Base-by-base conservation (phyloP, 2,888 invertebrate species). In the Neoascia interrupta region DNA sequence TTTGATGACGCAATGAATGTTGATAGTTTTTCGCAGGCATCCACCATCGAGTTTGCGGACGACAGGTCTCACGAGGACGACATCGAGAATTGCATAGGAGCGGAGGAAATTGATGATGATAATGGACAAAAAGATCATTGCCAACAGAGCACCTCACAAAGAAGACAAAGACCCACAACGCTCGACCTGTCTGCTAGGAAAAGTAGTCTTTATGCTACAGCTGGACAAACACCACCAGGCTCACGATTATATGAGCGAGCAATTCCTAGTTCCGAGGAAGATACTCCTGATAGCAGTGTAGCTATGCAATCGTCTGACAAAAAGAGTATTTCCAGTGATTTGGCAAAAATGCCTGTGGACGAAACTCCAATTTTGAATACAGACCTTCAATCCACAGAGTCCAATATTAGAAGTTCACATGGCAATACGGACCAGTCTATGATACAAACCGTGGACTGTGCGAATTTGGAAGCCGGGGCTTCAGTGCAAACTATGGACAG, bases 1-100 rank as follows among this genome's bases (percentile, higher is more conserved):
- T n/a, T n/a, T 28, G 82, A 84, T 15, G 87, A 87, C 69, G 84
- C 83, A 16, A 83, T 85, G 63, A 88, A 88, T 69, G 85, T 86
- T 13, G 88, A 88, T 45, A 88, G 87, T 70, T 88, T 88, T 75
- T 89, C 89, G 5, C 88, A 89, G 63, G 88, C 89, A 19, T 88
- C 88, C 4, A 89, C 88, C 0, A 85, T 89, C 47, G 88, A 89
- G 56, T 88, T 88, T 70, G 87, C 88, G 0, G 89, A 89, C 63
- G 81, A 84, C 19, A 81, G 83, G 39, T n/a, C 81, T 1, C 49
- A 80, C n/a, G 82, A 82, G 6, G 81, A 64, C 3, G 82, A 82
- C 5, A 61, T 60, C 10, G 49, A 26, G 8, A 36, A 16, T 26
- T 54, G n/a, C 11, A 81, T 31, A 11, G 34, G 15, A 34, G 37